Conservation (phyloP, 2,797 vertebrate genomes). For the Lacerta agilis region DNA sequence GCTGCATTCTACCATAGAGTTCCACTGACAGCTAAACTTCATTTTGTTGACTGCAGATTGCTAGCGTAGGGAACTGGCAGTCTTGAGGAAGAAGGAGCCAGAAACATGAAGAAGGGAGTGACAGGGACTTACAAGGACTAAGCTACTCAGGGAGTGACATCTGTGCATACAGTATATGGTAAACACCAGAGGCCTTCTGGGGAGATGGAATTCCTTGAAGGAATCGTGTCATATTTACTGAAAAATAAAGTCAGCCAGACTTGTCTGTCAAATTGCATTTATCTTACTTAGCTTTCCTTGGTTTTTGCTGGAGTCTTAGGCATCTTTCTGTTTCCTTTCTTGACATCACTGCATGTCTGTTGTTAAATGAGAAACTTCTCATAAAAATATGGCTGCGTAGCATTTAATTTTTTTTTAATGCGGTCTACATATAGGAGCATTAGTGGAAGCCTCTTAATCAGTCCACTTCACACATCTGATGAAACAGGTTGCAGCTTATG, state of each 20-base stretch:
- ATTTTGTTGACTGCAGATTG: slow-evolving; percentile 14
- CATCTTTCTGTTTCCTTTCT: slow-evolving; percentile 37
- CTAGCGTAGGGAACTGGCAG: slow-evolving; percentile 20
- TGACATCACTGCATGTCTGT: neutral
- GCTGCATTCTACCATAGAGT: neutral
- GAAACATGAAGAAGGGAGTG: slow-evolving; percentile 44
- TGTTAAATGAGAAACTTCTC: neutral
- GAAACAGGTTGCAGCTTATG: neutral
- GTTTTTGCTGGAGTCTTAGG: slow-evolving; percentile 41
- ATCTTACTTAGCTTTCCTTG: slow-evolving; percentile 44
- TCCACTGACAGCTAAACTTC: slow-evolving; percentile 34
- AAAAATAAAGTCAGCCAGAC: slow-evolving; percentile 4
- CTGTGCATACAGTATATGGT: slow-evolving; percentile 4
- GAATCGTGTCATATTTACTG: slow-evolving; percentile 41
- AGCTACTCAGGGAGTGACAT: slow-evolving; percentile 42
- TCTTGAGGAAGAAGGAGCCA: slow-evolving; percentile 43
- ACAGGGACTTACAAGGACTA: slow-evolving; percentile 20
- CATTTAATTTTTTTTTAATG: neutral
- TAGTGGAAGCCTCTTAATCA: neutral
- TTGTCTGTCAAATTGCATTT: slow-evolving; percentile 58
- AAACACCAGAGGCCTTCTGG: slow-evolving; percentile 30
- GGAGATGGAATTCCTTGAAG: slow-evolving; percentile 13
- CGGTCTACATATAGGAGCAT: neutral
- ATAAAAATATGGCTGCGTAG: neutral
- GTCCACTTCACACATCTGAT: neutral